Conservation (phyloP, 2,888 invertebrate species). For the Drosophila silvestris region DNA sequence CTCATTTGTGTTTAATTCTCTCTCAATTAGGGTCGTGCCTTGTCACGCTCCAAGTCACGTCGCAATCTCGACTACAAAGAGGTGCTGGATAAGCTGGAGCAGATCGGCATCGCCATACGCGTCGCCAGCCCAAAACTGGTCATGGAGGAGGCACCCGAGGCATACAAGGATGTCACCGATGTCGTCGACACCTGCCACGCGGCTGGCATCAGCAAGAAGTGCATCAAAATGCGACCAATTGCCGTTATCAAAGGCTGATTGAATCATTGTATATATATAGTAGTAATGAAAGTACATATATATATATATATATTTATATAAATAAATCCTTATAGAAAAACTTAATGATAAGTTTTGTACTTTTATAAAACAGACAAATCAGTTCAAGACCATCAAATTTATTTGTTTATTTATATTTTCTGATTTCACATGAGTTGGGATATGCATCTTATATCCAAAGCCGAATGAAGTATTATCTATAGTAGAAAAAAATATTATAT, state of each 20-base stretch:
- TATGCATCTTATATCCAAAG: constrained; percentile 92
- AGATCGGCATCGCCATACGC: constrained; percentile 96
- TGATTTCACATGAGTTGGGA: not conserved
- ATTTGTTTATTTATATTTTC: not conserved
- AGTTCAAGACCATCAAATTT: not conserved
- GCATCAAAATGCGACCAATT: constrained; percentile 97
- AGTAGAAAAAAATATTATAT: not conserved
- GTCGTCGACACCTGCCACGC: constrained; percentile 99
- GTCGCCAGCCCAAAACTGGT: constrained; percentile 99
- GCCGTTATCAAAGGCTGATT: constrained; percentile 98
- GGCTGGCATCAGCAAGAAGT: constrained; percentile 98
- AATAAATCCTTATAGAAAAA: not conserved
- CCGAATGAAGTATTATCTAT: constrained; percentile 80
- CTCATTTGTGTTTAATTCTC: not conserved
- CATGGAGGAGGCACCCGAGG: constrained; percentile 99
- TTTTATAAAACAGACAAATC: not conserved
- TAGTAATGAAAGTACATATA: too few relatives aligned
- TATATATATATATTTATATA: not conserved
- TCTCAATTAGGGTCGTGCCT: constrained; percentile 93
- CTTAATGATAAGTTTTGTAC: not conserved
- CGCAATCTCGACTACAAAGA: constrained; percentile 97
- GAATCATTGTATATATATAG: not conserved
- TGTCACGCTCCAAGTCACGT: constrained; percentile 98
- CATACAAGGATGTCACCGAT: constrained; percentile 99
- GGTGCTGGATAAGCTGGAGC: constrained; percentile 93